Evolutionary conservation across 2,888 invertebrate species (phyloP).

Genomic region (Eurois occulta): DNA sequence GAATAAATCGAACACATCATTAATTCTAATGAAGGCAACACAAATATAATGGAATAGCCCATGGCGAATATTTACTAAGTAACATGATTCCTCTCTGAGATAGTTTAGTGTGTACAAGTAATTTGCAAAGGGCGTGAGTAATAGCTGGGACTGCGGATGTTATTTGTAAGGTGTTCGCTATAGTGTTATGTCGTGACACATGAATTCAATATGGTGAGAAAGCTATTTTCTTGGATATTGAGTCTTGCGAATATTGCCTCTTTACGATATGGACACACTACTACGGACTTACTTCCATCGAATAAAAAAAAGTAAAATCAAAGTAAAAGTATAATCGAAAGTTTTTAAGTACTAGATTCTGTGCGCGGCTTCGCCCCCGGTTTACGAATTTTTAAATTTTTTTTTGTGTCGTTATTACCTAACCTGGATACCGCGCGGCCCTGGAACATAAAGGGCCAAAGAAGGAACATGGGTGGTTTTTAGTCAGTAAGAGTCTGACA

Average conservation of each 20-base stretch:
- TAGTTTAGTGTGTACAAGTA: conserved; percentile 32
- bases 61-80: conserved; percentile 14
- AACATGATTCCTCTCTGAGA: conserved; percentile 48
- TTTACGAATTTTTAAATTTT: no score
- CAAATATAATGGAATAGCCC: conserved; percentile 14
- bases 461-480: no score
- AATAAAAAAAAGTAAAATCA: no score
- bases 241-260: neutral
- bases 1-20: neutral
- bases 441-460: no score
- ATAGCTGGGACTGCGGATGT: conserved; percentile 23
- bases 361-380: neutral
- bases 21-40: neutral
- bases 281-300: no score
- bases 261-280: neutral
- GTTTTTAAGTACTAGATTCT: neutral
- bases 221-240: neutral
- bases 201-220: neutral
- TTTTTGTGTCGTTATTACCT: no score
- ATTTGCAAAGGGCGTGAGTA: conserved; percentile 45
- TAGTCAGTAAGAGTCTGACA: no score
- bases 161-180: neutral
- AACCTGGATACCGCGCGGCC: no score
- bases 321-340: no score
- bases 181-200: conserved; percentile 4